Base-by-base conservation (phyloP, 2,888 invertebrate species). In the Epinotia ramella region DNA sequence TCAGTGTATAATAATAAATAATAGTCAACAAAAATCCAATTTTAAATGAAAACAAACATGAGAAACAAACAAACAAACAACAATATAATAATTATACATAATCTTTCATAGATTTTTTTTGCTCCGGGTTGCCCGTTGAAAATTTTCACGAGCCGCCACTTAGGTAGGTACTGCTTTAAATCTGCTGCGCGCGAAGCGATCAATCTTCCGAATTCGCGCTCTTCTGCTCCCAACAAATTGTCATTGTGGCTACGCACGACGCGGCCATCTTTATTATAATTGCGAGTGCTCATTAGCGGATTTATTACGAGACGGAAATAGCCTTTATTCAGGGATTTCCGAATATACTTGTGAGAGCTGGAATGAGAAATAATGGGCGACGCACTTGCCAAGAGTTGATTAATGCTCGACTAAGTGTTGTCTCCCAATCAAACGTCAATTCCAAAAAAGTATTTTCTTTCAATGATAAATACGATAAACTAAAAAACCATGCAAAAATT, bases 121-220 rank as follows among this genome's bases (percentile, higher is more conserved):
- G 24, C 1, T 28, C 24, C 24, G 24, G 3, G 3, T 28, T 28
- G 24, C 24, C 24, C 24, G 24, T 28, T 3, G 1, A 2, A 1
- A 28, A 28, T 28, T 28, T 28, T 28, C 3, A 3, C 24, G 24
- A 1, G 24, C 24, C 24, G 24, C 24, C 24, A 28, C 24, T 28
- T 28, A 28, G 1, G 24, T 28, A 3, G 24, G 0, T 76, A 72
- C 76, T 76, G 76, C 57, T 72, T 33, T 13, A 9, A 71, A n/a
- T 66, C 46, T 13, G 16, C 62, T 67, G 20, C 24, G 40, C 13
- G 67, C 78, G 72, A 82, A 82, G 82, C 84, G 78, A 89, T 90
- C 87, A 86, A 89, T 89, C 89, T 88, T 87, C 80, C 81, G 78
- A 81, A 84, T 79, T 79, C 79, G 78, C 79, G 79, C 73, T 78